Conservation (phyloP, 2,797 vertebrate genomes). For the Setipinna tenuifilis region DNA sequence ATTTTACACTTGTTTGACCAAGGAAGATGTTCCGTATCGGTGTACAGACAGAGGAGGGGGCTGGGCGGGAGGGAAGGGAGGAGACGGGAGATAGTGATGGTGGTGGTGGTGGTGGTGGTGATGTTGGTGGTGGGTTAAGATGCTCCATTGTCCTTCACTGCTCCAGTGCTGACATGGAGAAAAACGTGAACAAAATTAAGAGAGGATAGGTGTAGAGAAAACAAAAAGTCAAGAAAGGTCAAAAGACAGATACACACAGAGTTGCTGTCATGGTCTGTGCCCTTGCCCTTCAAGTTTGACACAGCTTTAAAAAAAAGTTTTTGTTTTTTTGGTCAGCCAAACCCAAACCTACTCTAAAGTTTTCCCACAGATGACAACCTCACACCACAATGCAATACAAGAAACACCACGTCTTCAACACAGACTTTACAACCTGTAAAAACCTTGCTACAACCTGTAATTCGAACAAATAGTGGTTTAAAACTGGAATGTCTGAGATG, state of each 20-base stretch:
- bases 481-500: not conserved
- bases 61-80: not conserved
- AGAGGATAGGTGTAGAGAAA: constrained; percentile 18
- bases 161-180: constrained; percentile 9
- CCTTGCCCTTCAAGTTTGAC: constrained; percentile 45
- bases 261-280: constrained; percentile 27
- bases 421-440: not conserved
- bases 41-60: constrained; percentile 62
- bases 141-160: constrained; percentile 22
- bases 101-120: constrained; percentile 18
- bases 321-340: not conserved
- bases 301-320: not conserved
- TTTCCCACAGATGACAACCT: not conserved
- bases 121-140: constrained; percentile 27
- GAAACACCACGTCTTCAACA: not conserved
- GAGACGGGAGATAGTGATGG: not conserved
- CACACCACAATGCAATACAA: no score
- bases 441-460: not conserved
- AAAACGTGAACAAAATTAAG: not conserved
- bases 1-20: constrained; percentile 76
- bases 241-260: constrained; percentile 26
- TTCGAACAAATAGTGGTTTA: not conserved
- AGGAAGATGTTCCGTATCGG: constrained; percentile 64
- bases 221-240: constrained; percentile 3
- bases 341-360: not conserved